Conservation (phyloP, 30 jellyfish, hydroid and myxozoan species). For the Clytia hemisphaerica region DNA sequence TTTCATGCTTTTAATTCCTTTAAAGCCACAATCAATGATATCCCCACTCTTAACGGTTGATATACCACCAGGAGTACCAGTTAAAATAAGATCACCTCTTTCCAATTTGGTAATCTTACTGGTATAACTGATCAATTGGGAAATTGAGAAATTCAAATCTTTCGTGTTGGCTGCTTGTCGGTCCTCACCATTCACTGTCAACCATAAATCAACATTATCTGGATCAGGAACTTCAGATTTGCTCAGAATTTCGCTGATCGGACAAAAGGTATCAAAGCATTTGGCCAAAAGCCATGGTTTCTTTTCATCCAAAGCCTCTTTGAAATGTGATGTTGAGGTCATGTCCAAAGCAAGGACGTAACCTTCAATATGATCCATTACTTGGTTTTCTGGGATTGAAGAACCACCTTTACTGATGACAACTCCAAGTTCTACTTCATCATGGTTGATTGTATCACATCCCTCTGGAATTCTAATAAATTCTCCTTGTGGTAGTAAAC, state of each 20-base stretch:
- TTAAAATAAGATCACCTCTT: slow-evolving; percentile 72
- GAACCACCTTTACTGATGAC: slow-evolving; percentile 70
- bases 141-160: slow-evolving; percentile 73
- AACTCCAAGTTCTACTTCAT: slow-evolving; percentile 92
- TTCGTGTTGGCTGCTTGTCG: slow-evolving; percentile 83
- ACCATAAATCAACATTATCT: slow-evolving; percentile 67
- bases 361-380: slow-evolving; percentile 76
- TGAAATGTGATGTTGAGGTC: slow-evolving; percentile 79
- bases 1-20: slow-evolving; percentile 35
- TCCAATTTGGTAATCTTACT: slow-evolving; percentile 68
- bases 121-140: slow-evolving; percentile 63
- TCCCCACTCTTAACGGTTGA: slow-evolving; percentile 75
- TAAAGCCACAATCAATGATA: slow-evolving; percentile 67
- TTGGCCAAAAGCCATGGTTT: slow-evolving; percentile 88
- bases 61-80: slow-evolving; percentile 94
- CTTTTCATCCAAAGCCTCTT: slow-evolving; percentile 54
- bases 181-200: slow-evolving; percentile 51
- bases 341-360: slow-evolving; percentile 90
- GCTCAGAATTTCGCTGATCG: slow-evolving; percentile 67
- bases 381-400: slow-evolving; percentile 54
- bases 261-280: slow-evolving; percentile 95
- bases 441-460: slow-evolving; percentile 73
- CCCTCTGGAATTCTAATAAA: slow-evolving; percentile 73
- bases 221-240: slow-evolving; percentile 51
- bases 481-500: slow-evolving; percentile 62